phyloP scores from a whole-genome alignment of 2,797 vertebrate genomes.

The Tamandua tetradactyla region DNA sequence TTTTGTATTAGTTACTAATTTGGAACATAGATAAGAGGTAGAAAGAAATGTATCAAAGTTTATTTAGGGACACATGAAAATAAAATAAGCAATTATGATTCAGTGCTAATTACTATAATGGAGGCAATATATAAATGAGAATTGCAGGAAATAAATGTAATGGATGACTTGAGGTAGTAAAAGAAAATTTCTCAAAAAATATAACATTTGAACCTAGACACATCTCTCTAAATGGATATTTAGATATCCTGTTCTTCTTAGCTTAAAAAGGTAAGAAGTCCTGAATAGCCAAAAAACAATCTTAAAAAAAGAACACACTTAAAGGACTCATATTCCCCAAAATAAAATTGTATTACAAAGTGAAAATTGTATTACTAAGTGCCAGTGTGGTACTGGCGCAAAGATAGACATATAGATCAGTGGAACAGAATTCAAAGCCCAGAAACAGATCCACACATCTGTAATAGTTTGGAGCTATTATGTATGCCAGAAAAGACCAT shows the following conservation, averaged over 20 bases:
- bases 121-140: not conserved
- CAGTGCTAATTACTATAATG: not conserved
- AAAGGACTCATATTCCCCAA: too few relatives aligned
- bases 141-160: not conserved
- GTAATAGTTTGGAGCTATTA: too few relatives aligned
- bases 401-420: too few relatives aligned
- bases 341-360: too few relatives aligned
- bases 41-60: not conserved
- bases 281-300: too few relatives aligned
- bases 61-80: not conserved
- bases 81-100: not conserved
- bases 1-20: not conserved
- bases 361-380: too few relatives aligned
- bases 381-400: too few relatives aligned
- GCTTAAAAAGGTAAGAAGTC: not conserved
- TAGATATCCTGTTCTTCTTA: not conserved
- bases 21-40: not conserved
- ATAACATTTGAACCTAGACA: not conserved
- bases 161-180: not conserved
- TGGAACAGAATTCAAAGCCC: too few relatives aligned
- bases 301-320: too few relatives aligned
- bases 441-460: too few relatives aligned
- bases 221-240: not conserved
- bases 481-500: too few relatives aligned
- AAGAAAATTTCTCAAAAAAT: constrained; percentile 47